A percentile compares a stretch with the other conserved stretches of the same genome.
phyloP scores from a whole-genome alignment of 2,888 invertebrate species.

The Syrista parreyssii region DNA sequence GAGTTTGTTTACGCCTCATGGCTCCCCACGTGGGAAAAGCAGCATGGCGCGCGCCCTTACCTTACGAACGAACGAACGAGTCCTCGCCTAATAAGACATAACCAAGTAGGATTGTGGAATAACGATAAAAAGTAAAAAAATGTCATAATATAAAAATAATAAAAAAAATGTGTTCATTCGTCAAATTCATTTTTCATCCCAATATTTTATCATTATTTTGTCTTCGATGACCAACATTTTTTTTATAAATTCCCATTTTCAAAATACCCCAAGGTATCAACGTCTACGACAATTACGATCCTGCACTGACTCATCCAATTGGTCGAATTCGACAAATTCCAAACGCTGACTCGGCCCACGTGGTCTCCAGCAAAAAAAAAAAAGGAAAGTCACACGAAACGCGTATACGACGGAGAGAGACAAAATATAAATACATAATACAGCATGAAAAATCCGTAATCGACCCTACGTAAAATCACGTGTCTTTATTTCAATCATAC shows the following conservation, averaged over 20 bases:
- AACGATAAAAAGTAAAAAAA: too few species aligned
- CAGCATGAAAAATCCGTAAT: not conserved
- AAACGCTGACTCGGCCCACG: not conserved
- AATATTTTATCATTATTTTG: too few species aligned
- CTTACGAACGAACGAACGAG: not conserved
- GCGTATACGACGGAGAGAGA: not conserved
- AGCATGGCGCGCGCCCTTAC: constrained; percentile 48
- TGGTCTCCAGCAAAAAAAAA: not conserved
- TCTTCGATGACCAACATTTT: too few species aligned
- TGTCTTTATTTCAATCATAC: too few species aligned
- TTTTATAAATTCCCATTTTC: not conserved
- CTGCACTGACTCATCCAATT: not conserved
- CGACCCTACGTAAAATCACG: not conserved
- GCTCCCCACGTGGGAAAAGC: constrained; percentile 61
- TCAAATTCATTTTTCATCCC: not conserved
- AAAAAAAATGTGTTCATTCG: too few species aligned
- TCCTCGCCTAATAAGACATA: not conserved
- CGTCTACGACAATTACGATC: not conserved
- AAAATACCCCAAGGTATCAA: too few species aligned
- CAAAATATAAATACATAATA: not conserved
- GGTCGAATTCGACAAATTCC: not conserved
- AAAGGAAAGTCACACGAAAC: not conserved
- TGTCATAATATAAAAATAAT: too few species aligned
- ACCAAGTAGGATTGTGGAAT: not conserved
- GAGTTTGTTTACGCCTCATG: constrained; percentile 61